Evolutionary conservation across 2,888 invertebrate genomes (phyloP).

Genomic region (Keiferia lycopersicella): DNA sequence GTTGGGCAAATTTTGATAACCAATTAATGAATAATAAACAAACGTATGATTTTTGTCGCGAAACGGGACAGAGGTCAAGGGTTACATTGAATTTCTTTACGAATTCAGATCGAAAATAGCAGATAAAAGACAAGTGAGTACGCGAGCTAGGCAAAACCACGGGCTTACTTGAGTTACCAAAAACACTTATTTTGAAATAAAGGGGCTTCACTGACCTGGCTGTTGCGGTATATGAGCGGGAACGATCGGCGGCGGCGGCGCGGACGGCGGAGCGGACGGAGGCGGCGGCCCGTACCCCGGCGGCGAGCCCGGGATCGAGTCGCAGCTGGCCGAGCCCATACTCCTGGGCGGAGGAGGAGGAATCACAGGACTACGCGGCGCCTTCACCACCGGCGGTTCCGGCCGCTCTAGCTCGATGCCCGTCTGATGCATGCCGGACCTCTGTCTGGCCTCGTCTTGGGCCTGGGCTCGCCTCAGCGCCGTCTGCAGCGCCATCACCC

Average conservation of each 20-base stretch:
- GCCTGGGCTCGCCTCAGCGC: constrained; percentile 91
- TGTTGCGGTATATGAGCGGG: constrained; percentile 74
- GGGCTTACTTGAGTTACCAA: no score
- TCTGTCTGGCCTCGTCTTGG: constrained; percentile 88
- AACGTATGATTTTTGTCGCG: neutral
- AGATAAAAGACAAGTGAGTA: neutral
- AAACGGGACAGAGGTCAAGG: neutral
- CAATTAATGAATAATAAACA: neutral
- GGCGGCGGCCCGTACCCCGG: constrained; percentile 66
- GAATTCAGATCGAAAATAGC: neutral
- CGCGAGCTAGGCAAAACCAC: neutral
- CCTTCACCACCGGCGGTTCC: constrained; percentile 71
- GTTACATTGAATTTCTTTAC: neutral
- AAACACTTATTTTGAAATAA: neutral
- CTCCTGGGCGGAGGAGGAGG: constrained; percentile 58
- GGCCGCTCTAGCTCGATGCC: constrained; percentile 73
- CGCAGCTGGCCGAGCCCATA: constrained; percentile 67
- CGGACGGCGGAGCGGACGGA: constrained; percentile 78
- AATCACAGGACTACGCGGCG: constrained; percentile 64
- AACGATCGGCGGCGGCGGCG: constrained; percentile 63
- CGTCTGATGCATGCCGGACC: constrained; percentile 69
- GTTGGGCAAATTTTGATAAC: neutral
- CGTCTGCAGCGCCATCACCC: constrained; percentile 94
- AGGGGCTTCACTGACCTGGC: constrained; percentile 63
- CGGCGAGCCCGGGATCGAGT: constrained; percentile 71